Base-by-base conservation (phyloP, 2,888 invertebrate genomes). In the Caenorhabditis sp. region DNA sequence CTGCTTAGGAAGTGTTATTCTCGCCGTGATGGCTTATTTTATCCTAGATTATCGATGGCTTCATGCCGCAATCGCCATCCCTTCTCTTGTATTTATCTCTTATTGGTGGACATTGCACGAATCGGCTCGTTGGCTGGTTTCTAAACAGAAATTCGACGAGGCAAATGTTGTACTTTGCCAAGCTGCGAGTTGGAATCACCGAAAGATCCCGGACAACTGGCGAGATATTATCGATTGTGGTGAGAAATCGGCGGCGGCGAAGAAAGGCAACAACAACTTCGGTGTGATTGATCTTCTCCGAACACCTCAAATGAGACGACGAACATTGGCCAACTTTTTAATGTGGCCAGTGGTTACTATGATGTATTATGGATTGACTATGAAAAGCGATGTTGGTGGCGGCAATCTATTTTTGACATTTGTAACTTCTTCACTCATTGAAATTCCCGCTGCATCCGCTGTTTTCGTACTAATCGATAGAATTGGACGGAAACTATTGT, bases 291-390 rank as follows among this genome's bases (percentile, higher is more conserved):
- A 81, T 60, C 63, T 82, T n/a, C 61, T 82, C 25, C 59, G 76
- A 61, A 79, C 80, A 21, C 81, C 81, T 8, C 67, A 77, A 27
- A 76, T 82, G 75, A 62, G 81, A 59, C 75, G 71, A 26, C 60
- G 82, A 57, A 76, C 76, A 7, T 43, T 82, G 8, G 69, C 73
- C 25, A 67, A 76, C 54, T 81, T 82, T 57, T 67, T 82, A 27
- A 67, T 77, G 60, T 82, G 82, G 95, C 90, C 93, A 68, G 93
- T 93, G 1, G 93, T 93, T 70, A 94, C 94, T 3, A 91, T 95
- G 86, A 93, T 93, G 82, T 93, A 94, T 89, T 95, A 93, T 86
- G 94, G 94, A 0, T 92, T 94, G 10, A 92, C 93, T 0, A 93
- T 94, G 87, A 93, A 93, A 88, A 92, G 93, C 70, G 92, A 93